A percentile compares a stretch with the other conserved stretches of the same genome.
These are phyloP conservation scores for Drosophila infuscata DNA, from an alignment of 2,888 invertebrate species.

Conservation along the genomic window DNA sequence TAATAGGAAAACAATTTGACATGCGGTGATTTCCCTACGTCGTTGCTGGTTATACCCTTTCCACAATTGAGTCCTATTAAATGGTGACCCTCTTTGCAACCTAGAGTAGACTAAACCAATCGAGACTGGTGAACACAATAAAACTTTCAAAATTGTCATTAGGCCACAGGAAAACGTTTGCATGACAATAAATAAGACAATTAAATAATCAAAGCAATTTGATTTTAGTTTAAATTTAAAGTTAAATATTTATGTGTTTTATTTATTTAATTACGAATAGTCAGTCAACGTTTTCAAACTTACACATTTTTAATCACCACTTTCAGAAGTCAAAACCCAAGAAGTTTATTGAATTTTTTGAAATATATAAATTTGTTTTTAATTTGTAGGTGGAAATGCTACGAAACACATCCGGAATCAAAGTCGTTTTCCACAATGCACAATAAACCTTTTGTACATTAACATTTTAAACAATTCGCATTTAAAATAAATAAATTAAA, in stretches of 20 bases:
- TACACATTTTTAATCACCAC: neutral
- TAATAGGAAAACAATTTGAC: constrained; percentile 81
- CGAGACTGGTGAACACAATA: neutral
- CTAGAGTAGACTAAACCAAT: neutral
- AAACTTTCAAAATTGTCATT: neutral
- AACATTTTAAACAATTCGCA: neutral
- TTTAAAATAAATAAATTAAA: neutral
- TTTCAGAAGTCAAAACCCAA: neutral
- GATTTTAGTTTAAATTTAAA: no score
- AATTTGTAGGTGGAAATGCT: neutral
- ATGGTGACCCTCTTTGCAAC: neutral
- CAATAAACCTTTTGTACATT: neutral
- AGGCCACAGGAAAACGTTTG: no score
- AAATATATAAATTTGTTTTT: neutral
- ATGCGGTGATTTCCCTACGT: constrained; percentile 68
- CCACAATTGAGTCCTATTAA: neutral
- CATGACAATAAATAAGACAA: no score
- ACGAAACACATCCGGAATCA: neutral
- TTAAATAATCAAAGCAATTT: no score
- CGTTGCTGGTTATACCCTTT: constrained; percentile 27
- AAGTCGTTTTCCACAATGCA: neutral
- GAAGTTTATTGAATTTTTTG: neutral
- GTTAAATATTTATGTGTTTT: neutral
- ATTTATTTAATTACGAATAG: neutral
- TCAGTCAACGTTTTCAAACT: neutral